Percentiles rank a stretch among this genome's conserved stretches.
Evolutionary conservation across 2,797 vertebrate species (phyloP).

Genomic region (Esox masquinongy): DNA sequence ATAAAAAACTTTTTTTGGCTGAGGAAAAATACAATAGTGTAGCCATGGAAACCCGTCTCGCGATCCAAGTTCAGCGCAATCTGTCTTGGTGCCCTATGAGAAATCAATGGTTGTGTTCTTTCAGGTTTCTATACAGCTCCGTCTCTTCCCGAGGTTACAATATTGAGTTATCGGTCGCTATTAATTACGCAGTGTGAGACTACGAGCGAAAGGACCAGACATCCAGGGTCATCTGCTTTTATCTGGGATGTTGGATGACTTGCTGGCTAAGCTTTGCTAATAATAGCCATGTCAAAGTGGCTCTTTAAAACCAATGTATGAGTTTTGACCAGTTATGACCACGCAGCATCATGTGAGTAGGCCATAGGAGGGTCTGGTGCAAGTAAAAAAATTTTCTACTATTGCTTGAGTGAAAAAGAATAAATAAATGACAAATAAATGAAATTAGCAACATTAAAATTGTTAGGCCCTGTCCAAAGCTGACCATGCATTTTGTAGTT

Average conservation of each 20-base stretch:
- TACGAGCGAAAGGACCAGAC: conserved; percentile 30
- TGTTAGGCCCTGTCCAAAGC: too few species aligned
- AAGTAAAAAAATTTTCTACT: too few species aligned
- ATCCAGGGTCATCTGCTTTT: conserved; percentile 37
- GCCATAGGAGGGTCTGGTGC: too few species aligned
- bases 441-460: too few species aligned
- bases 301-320: too few species aligned
- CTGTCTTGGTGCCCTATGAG: conserved; percentile 48
- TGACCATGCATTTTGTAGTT: too few species aligned
- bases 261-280: not conserved
- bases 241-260: not conserved
- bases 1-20: conserved; percentile 46
- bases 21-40: conserved; percentile 14
- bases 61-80: conserved; percentile 11
- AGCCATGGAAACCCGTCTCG: conserved; percentile 50
- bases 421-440: too few species aligned
- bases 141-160: conserved; percentile 27
- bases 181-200: conserved; percentile 61
- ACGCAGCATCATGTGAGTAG: too few species aligned
- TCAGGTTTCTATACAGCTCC: conserved; percentile 38
- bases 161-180: conserved; percentile 58
- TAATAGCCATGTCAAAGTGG: not conserved
- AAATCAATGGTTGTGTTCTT: conserved; percentile 61
- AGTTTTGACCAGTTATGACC: too few species aligned
- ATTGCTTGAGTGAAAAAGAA: too few species aligned